Evolutionary conservation across 2,113 vertebrate species (phyloP).

Genomic region (Theristicus caerulescens): DNA sequence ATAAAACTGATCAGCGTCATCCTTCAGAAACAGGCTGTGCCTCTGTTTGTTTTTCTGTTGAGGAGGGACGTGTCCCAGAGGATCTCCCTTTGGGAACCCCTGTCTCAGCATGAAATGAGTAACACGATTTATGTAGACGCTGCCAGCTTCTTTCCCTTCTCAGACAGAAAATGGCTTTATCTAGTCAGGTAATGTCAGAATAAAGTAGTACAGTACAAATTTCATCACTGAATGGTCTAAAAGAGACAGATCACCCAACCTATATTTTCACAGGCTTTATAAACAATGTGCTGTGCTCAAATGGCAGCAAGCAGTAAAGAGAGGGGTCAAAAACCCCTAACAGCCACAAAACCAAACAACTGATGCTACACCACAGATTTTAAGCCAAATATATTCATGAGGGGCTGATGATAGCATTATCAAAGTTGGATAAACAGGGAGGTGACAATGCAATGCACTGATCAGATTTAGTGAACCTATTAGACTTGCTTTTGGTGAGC

Average conservation of each 20-base stretch:
- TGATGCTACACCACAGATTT: neutral
- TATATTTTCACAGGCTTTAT: slow-evolving; percentile 9
- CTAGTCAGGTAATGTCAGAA: slow-evolving; percentile 65
- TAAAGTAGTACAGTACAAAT: slow-evolving; percentile 60
- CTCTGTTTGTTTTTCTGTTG: slow-evolving; percentile 65
- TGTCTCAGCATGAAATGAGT: slow-evolving; percentile 71
- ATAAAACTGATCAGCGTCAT: slow-evolving; percentile 59
- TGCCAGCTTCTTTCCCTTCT: slow-evolving; percentile 45
- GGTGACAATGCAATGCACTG: neutral
- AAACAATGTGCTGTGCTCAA: neutral
- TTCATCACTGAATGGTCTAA: slow-evolving; percentile 52
- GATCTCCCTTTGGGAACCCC: slow-evolving; percentile 71
- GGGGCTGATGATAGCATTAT: neutral
- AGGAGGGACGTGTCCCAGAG: slow-evolving; percentile 61
- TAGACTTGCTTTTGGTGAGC: neutral
- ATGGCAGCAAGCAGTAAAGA: neutral
- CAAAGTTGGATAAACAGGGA: neutral
- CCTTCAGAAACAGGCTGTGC: slow-evolving; percentile 49
- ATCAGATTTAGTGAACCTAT: neutral
- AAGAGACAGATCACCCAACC: slow-evolving; percentile 53
- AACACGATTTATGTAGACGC: slow-evolving; percentile 58
- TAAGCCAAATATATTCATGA: neutral
- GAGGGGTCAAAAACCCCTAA: neutral
- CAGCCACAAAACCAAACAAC: neutral
- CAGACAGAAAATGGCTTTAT: slow-evolving; percentile 62